These are phyloP conservation scores for Pocillopora damicornis DNA, from an alignment of 64 coral and sea anemone species.

Conservation along the genomic window DNA sequence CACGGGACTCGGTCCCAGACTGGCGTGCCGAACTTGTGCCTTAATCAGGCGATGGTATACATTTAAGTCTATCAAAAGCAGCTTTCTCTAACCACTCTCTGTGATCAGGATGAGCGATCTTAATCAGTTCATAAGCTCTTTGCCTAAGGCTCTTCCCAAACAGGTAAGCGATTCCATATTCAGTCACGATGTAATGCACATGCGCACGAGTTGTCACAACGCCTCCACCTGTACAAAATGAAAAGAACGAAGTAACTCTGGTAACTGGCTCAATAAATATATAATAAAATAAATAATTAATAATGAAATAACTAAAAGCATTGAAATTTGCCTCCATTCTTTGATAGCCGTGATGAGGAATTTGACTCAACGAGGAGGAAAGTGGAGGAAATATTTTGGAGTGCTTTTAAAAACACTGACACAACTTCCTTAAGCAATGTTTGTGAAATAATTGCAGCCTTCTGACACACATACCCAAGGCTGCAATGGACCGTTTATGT, in stretches of 20 bases:
- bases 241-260: background rate
- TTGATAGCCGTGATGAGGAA: too few relatives aligned
- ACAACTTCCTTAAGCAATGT: too few relatives aligned
- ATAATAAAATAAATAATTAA: too few relatives aligned
- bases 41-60: slow-evolving; percentile 90
- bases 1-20: background rate
- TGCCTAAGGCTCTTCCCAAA: slow-evolving; percentile 94
- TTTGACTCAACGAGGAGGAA: too few relatives aligned
- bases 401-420: too few relatives aligned
- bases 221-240: slow-evolving; percentile 57
- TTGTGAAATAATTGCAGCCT: too few relatives aligned
- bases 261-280: background rate
- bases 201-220: slow-evolving; percentile 95
- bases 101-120: slow-evolving; percentile 89
- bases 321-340: too few relatives aligned
- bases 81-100: slow-evolving; percentile 81
- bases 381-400: too few relatives aligned
- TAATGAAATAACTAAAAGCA: background rate
- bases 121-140: slow-evolving; percentile 83
- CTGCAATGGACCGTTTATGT: too few relatives aligned
- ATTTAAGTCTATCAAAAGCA: slow-evolving; percentile 90
- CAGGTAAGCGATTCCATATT: slow-evolving; percentile 86
- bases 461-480: too few relatives aligned
- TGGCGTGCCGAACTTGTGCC: background rate
- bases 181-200: slow-evolving; percentile 92